Percentiles rank a stretch among this genome's conserved stretches.
Conservation (phyloP, 1,140 invertebrate genomes). For the Zaprionus kolodkinae region DNA sequence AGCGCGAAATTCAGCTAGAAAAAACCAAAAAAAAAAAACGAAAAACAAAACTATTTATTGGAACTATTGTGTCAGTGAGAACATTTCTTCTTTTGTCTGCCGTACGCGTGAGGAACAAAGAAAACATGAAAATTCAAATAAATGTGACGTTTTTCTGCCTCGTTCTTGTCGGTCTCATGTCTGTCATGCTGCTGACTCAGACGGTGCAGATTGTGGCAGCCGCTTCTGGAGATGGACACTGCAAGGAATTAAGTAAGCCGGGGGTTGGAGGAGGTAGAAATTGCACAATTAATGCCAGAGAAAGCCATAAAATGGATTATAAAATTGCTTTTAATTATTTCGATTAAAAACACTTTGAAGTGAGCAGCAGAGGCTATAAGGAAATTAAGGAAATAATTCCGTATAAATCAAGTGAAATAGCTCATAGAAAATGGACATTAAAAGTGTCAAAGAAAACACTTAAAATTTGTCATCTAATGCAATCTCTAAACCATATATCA, state of each 20-base stretch:
- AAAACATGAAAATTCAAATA: slow-evolving; percentile 76
- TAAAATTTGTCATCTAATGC: background rate
- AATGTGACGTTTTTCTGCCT: slow-evolving; percentile 63
- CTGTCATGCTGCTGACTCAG: slow-evolving; percentile 73
- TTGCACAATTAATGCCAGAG: slow-evolving; percentile 23
- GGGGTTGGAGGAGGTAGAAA: background rate
- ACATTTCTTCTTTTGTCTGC: slow-evolving; percentile 24
- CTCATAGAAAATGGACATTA: background rate
- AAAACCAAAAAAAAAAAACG: slow-evolving; percentile 37
- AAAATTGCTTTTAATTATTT: slow-evolving; percentile 18
- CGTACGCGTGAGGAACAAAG: background rate
- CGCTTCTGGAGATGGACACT: slow-evolving; percentile 41
- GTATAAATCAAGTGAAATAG: background rate
- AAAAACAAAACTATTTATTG: slow-evolving; percentile 44
- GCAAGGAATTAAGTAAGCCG: slow-evolving; percentile 74
- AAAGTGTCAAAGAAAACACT: background rate
- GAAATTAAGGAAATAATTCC: background rate
- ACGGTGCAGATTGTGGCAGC: slow-evolving; percentile 42
- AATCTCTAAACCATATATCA: background rate
- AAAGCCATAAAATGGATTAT: slow-evolving; percentile 5
- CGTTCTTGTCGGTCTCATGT: slow-evolving; percentile 65
- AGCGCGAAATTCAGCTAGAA: slow-evolving; percentile 75
- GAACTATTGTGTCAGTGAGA: slow-evolving; percentile 38
- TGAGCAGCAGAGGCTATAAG: background rate
- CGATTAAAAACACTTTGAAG: slow-evolving; percentile 13